Evolutionary conservation across 2,888 invertebrate genomes (phyloP), one percentile per base, ranked within the genome.

Genomic region (Dromius quadrimaculatus): DNA sequence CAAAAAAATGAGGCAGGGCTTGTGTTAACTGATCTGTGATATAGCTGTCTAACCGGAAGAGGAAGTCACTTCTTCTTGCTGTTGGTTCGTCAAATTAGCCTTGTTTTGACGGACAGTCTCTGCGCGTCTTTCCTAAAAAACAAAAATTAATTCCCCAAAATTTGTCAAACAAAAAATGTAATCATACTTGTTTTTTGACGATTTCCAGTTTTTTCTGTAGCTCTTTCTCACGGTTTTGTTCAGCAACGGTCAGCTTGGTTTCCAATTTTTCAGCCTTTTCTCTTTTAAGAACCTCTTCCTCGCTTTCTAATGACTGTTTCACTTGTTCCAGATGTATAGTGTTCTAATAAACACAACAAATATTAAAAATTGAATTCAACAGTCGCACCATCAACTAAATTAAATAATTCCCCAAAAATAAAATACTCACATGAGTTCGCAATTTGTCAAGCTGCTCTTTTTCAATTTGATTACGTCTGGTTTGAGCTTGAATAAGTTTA

Each of bases 41-140:
- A 50, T 50, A 61, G 43, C 22, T 28, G 45, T 59, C 32, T 89
- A 90, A 81, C 88, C 90, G 78, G 91, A 90, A 77, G 89, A 87
- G 78, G 90, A 88, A 78, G 89, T 86, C 77, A 85, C 84, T 73
- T 83, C 83, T 76, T 84, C 83, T 76, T 87, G 85, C 81, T 84
- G 84, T 73, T 84, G 85, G 77, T 88, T 88, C 68, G 87, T 84
- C 73, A 86, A 85, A 73, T 89, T 89, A 78, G 89, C 90, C 85
- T 95, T 95, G 84, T 95, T 96, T 86, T 93, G 94, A 78, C 95
- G 92, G 77, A 96, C 95, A 78, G 92, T 84, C 83, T 95, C 95
- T 61, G 94, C 94, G 81, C 94, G 94, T 79, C 92, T 92, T 85
- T 95, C 95, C 96, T 97, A 85, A 61, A 71, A 71, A 70, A 69